Conservation (phyloP, 2,797 vertebrate genomes). For the Pelochelys cantorii region DNA sequence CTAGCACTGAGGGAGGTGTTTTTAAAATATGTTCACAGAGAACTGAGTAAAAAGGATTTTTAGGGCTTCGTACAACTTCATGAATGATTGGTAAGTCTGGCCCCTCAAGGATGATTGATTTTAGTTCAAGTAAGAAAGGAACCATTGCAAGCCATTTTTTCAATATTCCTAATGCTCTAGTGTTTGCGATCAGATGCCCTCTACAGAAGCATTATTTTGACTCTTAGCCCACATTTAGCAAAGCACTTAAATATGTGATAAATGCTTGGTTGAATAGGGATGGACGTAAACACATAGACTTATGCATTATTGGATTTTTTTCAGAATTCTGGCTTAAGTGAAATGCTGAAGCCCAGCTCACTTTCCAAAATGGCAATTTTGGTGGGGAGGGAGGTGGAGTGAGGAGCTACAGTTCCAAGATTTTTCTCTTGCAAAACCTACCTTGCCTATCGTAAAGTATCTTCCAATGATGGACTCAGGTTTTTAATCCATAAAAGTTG, state of each 20-base stretch:
- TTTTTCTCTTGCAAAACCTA: not conserved
- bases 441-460: not conserved
- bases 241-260: not conserved
- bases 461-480: fast-evolving
- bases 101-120: not conserved
- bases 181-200: not conserved
- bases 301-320: not conserved
- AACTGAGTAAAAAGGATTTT: not conserved
- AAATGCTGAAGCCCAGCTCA: not conserved
- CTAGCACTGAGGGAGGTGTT: not conserved
- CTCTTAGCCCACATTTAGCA: not conserved
- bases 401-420: not conserved
- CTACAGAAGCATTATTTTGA: not conserved
- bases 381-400: too few relatives aligned
- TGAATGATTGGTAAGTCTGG: not conserved
- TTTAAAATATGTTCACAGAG: not conserved
- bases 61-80: not conserved
- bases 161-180: not conserved
- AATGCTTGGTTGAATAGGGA: not conserved
- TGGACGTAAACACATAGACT: not conserved
- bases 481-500: not conserved
- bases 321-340: not conserved
- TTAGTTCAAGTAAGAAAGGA: not conserved
- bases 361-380: not conserved
- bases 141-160: not conserved